Evolutionary conservation across 1,140 invertebrate genomes (phyloP).

Genomic region (Gryllus bimaculatus): DNA sequence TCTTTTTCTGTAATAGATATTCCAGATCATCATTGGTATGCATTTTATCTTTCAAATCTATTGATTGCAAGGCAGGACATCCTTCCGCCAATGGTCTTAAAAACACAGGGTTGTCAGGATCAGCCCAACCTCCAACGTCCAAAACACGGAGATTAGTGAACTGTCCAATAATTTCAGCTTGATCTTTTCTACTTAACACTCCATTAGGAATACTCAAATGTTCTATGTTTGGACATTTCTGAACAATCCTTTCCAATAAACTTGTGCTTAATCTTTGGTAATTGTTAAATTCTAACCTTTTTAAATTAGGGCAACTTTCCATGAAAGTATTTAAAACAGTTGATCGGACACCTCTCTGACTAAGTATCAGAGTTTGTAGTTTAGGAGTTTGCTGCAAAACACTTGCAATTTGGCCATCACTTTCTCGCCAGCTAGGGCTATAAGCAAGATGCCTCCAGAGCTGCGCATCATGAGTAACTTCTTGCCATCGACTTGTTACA

Average conservation of each 20-base stretch:
- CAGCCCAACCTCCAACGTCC: not conserved
- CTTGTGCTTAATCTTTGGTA: not conserved
- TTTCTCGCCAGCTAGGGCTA: not conserved
- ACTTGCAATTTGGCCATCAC: not conserved
- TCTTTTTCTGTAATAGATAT: constrained; percentile 7
- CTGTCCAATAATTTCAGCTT: constrained; percentile 9
- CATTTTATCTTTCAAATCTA: not conserved
- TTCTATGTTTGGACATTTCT: constrained; percentile 8
- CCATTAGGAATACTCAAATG: not conserved
- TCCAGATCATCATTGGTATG: not conserved
- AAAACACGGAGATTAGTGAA: not conserved
- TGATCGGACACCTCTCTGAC: not conserved
- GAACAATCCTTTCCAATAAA: not conserved
- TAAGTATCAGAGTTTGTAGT: not conserved
- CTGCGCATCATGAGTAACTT: constrained; percentile 2
- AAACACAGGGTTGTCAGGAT: not conserved
- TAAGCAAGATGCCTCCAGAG: constrained; percentile 9
- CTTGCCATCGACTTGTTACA: not conserved
- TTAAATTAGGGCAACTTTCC: not conserved
- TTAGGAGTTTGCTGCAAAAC: constrained; percentile 8
- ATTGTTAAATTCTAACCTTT: not conserved
- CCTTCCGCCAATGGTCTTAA: not conserved
- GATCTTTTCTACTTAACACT: not conserved
- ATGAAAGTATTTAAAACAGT: constrained; percentile 7
- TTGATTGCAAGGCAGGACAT: constrained; percentile 4